These are phyloP conservation scores for Physeter macrocephalus DNA, from an alignment of 2,113 vertebrate species.

Conservation along the genomic window DNA sequence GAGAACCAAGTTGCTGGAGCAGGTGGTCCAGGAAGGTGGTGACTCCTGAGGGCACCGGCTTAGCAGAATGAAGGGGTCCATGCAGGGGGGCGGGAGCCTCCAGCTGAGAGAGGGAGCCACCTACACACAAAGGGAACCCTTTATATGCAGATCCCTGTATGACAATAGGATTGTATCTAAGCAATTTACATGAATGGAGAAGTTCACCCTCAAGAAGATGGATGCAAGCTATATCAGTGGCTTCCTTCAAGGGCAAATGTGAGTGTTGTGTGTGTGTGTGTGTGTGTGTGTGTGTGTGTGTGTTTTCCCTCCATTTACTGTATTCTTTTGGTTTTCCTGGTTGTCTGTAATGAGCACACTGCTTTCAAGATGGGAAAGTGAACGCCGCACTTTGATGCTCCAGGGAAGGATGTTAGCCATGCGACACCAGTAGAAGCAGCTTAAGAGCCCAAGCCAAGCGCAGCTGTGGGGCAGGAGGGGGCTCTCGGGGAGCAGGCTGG, in stretches of 20 bases:
- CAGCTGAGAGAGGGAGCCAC: background rate
- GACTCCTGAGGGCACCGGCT: too few species aligned
- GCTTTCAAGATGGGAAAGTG: too few species aligned
- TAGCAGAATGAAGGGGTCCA: background rate
- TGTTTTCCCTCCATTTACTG: rapidly evolving
- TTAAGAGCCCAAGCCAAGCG: too few species aligned
- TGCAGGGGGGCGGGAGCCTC: background rate
- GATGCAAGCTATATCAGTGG: rapidly evolving
- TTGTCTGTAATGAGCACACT: background rate
- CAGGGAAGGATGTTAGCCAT: rapidly evolving
- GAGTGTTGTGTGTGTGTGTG: background rate
- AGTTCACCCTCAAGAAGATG: rapidly evolving
- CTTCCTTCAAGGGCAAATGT: background rate
- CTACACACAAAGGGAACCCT: background rate
- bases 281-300: too few species aligned
- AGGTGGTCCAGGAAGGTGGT: background rate
- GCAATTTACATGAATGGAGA: background rate
- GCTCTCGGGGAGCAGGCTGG: background rate
- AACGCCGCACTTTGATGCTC: too few species aligned
- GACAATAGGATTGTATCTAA: background rate
- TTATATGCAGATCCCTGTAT: too few species aligned
- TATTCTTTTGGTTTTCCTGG: too few species aligned
- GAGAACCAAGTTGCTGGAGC: background rate
- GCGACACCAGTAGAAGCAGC: background rate
- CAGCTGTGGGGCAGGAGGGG: background rate